These are phyloP conservation scores for Trisateles emortualis DNA, from an alignment of 2,888 invertebrate genomes.

Conservation along the genomic window DNA sequence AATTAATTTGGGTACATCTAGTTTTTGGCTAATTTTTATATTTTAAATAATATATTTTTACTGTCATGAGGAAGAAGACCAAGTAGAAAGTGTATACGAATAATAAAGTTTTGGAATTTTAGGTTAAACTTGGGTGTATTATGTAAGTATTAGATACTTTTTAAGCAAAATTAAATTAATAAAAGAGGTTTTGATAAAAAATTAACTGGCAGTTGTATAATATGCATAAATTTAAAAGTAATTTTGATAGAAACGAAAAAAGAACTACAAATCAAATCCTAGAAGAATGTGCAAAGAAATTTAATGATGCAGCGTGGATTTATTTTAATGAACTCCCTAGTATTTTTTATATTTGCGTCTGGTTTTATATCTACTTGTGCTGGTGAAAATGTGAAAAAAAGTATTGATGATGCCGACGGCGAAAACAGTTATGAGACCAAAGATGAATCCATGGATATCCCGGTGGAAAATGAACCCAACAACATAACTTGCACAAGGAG, in stretches of 20 bases:
- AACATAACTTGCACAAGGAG: constrained; percentile 69
- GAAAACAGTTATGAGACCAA: constrained; percentile 68
- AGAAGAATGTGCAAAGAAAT: constrained; percentile 26
- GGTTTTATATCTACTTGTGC: constrained; percentile 52
- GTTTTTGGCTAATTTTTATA: no score
- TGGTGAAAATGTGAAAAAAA: constrained; percentile 73
- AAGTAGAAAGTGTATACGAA: no score
- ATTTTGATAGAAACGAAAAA: constrained; percentile 60
- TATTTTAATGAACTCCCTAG: constrained; percentile 54
- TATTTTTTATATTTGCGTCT: constrained; percentile 57
- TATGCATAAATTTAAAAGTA: constrained; percentile 21
- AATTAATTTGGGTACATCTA: no score
- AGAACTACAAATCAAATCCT: constrained; percentile 55
- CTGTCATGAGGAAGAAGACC: no score
- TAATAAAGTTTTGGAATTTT: no score
- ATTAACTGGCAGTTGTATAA: constrained; percentile 43
- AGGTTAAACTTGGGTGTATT: neutral
- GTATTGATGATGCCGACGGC: constrained; percentile 68
- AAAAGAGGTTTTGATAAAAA: neutral
- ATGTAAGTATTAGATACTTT: neutral
- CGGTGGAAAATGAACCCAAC: constrained; percentile 59
- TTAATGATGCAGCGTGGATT: constrained; percentile 56
- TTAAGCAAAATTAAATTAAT: neutral
- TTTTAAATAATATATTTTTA: no score
- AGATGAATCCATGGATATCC: constrained; percentile 71